phyloP scores from a whole-genome alignment of 2,888 invertebrate genomes.

The Onthophagus sagittarius region DNA sequence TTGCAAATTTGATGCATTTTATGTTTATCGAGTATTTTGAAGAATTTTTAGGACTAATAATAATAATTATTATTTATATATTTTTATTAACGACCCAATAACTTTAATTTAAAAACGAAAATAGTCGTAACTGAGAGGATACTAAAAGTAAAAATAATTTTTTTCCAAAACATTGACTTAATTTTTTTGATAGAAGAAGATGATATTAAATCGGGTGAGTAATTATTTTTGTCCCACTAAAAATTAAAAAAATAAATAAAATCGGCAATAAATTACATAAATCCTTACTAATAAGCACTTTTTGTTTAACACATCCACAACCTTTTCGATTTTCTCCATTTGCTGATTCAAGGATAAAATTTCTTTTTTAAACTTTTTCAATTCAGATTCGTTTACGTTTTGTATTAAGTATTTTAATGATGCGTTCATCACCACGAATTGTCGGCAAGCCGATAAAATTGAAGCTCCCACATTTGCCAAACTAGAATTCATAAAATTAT shows the following conservation, averaged over 20 bases:
- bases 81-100: too few relatives aligned
- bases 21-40: too few relatives aligned
- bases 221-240: slow-evolving; percentile 52
- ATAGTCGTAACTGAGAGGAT: too few relatives aligned
- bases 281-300: slow-evolving; percentile 28
- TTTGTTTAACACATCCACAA: slow-evolving; percentile 24
- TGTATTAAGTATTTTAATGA: slow-evolving; percentile 52
- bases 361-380: slow-evolving; percentile 13
- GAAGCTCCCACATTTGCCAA: slow-evolving; percentile 54
- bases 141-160: too few relatives aligned
- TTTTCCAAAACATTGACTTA: neutral
- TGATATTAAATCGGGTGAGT: slow-evolving; percentile 53
- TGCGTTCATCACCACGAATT: slow-evolving; percentile 56
- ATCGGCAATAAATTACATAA: neutral
- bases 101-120: too few relatives aligned
- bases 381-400: slow-evolving; percentile 15
- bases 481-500: slow-evolving; percentile 45
- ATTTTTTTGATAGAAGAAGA: slow-evolving; percentile 22
- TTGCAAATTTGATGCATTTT: too few relatives aligned
- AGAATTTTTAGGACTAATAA: too few relatives aligned
- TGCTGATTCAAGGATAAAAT: slow-evolving; percentile 5
- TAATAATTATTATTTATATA: too few relatives aligned
- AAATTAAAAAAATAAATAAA: slow-evolving; percentile 25
- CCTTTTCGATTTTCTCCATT: slow-evolving; percentile 21
- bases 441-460: slow-evolving; percentile 56